Evolutionary conservation across 2,797 vertebrate genomes (phyloP), one percentile per base, ranked within the genome.

Genomic region (Ceyx erithaca): DNA sequence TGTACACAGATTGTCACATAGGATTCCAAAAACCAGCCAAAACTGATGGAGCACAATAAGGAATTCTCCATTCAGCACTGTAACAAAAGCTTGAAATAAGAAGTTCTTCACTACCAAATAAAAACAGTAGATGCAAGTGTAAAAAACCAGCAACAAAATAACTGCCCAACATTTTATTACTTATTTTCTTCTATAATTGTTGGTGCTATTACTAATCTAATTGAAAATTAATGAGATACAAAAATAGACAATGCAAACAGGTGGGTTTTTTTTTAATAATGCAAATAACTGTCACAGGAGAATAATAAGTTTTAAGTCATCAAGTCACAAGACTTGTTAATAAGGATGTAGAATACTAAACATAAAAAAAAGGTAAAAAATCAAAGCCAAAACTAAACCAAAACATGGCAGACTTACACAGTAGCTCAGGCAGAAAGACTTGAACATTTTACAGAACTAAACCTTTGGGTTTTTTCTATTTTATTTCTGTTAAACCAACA

Each of bases 211-310:
- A 57, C 22, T 57, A 95, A 52, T 35, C 21, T 70, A 89, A 92
- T 33, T 48, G 57, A 93, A 95, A 80, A 91, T 30, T 80, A 85
- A 68, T 78, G 71, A 71, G 25, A 84, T 52, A 67, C 51, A 91
- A 90, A 86, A 85, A 68, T 46, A 87, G 43, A 80, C 67, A 73
- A 70, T 26, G n/a, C 37, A 93, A 87, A 89, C 11, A 72, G 15
- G 7, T 30, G 8, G 0, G 2, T 0, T 52, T 94, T 58, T 58
- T 69, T 59, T 88, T 54, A 89, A 59, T 43, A 85, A 85, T 20
- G 23, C 15, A 4, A 88, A 15, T 77, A 93, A 70, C 46, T 52
- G 31, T 26, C 54, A 48, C 20, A 70, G 12, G 37, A 33, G 72
- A 80, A 54, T 45, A 55, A 70, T 4, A 45, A 21, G n/a, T 35